These are phyloP conservation scores for Dryobota labecula DNA, from an alignment of 2,888 invertebrate genomes.

Conservation along the genomic window DNA sequence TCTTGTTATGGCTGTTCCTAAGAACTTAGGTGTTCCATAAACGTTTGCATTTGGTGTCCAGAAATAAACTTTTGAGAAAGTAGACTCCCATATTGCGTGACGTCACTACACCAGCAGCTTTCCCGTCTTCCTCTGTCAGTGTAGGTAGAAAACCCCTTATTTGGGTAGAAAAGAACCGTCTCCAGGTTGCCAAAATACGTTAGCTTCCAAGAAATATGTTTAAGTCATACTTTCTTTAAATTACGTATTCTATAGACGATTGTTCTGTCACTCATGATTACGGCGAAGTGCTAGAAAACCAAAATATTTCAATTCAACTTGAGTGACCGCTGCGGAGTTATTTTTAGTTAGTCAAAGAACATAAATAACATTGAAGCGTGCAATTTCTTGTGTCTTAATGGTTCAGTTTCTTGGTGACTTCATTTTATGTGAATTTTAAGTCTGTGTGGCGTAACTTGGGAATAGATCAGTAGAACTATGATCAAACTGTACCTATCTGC, in stretches of 20 bases:
- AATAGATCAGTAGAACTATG: background rate
- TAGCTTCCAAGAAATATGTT: constrained; percentile 11
- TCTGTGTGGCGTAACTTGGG: background rate
- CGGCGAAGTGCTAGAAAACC: constrained; percentile 22
- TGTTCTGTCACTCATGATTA: constrained; percentile 34
- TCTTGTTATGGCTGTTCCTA: constrained; percentile 6
- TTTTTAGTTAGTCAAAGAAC: constrained; percentile 12
- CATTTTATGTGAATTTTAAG: background rate
- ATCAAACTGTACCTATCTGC: background rate
- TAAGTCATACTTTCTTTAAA: constrained; percentile 23
- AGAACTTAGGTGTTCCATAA: background rate
- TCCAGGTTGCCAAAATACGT: background rate
- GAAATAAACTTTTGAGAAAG: background rate
- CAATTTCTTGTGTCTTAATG: background rate
- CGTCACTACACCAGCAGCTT: background rate
- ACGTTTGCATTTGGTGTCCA: background rate
- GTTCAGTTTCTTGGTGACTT: background rate
- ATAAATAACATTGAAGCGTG: background rate
- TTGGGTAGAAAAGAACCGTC: background rate
- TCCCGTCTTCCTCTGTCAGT: background rate
- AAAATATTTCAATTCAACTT: constrained; percentile 31
- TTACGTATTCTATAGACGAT: constrained; percentile 32
- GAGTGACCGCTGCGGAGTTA: constrained; percentile 3
- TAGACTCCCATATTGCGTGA: background rate
- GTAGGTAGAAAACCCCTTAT: no score